Evolutionary conservation across 2,888 invertebrate genomes (phyloP).

Genomic region (Lottia scabra): DNA sequence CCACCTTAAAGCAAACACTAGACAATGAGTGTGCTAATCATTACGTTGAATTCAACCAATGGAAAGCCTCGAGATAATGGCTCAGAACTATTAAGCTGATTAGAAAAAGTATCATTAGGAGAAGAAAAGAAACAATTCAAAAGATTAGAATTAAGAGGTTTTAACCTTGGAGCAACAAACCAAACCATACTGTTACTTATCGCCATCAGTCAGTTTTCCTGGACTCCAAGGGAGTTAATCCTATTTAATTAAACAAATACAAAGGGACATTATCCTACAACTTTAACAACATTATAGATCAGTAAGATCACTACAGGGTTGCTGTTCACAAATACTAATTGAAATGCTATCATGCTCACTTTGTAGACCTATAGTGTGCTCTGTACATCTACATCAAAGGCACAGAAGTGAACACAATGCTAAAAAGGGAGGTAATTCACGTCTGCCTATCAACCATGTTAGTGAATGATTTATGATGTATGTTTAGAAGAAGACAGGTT

Average conservation of each 20-base stretch:
- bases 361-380: too few species aligned
- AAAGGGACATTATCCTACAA: too few species aligned
- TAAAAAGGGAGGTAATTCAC: too few species aligned
- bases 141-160: conserved; percentile 1
- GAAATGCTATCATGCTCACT: too few species aligned
- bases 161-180: background rate
- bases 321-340: too few species aligned
- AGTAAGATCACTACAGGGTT: too few species aligned
- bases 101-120: background rate
- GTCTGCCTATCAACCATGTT: too few species aligned
- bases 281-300: too few species aligned
- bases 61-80: background rate
- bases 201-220: background rate
- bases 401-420: too few species aligned
- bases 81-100: background rate
- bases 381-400: too few species aligned
- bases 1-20: conserved; percentile 9
- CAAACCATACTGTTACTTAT: background rate
- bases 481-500: background rate
- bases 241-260: too few species aligned
- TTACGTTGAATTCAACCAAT: background rate
- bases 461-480: background rate
- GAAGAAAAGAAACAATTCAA: conserved; percentile 2
- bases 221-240: background rate
- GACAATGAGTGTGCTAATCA: background rate